Base-by-base conservation (phyloP, 2,888 invertebrate genomes). In the Eugnorisma glareosa region DNA sequence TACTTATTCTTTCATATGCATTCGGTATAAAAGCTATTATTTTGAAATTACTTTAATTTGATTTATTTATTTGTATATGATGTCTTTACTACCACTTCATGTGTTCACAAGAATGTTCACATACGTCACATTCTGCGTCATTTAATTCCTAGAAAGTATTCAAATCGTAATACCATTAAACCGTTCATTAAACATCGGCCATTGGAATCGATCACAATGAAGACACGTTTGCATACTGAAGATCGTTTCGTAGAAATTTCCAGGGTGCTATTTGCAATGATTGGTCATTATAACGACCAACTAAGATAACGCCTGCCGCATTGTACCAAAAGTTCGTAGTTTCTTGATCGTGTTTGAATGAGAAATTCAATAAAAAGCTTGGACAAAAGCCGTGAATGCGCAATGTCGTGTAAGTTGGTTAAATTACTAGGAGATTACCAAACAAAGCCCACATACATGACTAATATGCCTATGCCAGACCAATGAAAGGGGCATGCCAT, bases 141-240 rank as follows among this genome's bases (percentile, higher is more conserved):
- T 57, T 21, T 45, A 7, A 28, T 83, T 70, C 66, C 35, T 40
- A 59, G 83, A 77, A 82, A 10, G 13, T 37, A 69, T 73, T 82
- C 37, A 69, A 84, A 74, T 73, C 71, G 67, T 67, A 45, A 51
- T 82, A 67, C 72, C 28, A 45, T 84, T 45, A 73, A 83, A 54
- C 70, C 67, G 77, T 83, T 77, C 67, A 83, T 83, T 85, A 77
- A 77, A 77, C 85, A 86, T 77, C 24, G 66, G 40, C 67, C 45
- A 57, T 67, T 37, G 67, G 85, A 78, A 86, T 73, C 43, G 75
- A 86, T 86, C 83, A 74, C 83, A 80, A 86, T 75, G 80, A 35
- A 70, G 68, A 45, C 54, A 75, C 77, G 77, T 80, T 40, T 76
- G 73, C 69, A 76, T 75, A 66, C 40, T 28, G 35, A 72, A 63